Percentiles rank a stretch among this genome's conserved stretches.
These are phyloP conservation scores for Carassius gibelio DNA, from an alignment of 2,113 vertebrate genomes.

Conservation along the genomic window DNA sequence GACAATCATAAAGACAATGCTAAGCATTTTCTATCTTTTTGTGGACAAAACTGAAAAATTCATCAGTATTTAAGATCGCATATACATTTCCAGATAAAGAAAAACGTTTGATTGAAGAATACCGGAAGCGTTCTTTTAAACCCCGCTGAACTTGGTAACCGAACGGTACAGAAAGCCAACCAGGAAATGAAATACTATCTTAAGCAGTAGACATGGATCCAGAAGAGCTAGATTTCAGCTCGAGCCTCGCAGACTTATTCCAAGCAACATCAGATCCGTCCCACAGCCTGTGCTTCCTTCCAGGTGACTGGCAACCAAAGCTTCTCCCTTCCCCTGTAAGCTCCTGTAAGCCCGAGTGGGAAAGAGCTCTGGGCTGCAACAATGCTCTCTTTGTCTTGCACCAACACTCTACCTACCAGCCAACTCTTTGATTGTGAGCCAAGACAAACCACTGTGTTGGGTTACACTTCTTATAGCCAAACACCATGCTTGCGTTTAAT, in stretches of 20 bases:
- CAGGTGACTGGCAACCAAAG: constrained; percentile 74
- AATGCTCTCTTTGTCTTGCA: constrained; percentile 83
- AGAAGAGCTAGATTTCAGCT: neutral
- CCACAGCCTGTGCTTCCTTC: constrained; percentile 59
- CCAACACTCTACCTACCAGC: constrained; percentile 80
- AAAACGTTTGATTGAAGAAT: neutral
- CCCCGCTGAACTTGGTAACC: neutral
- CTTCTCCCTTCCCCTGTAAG: constrained; percentile 65
- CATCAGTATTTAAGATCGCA: neutral
- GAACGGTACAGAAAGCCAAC: constrained; percentile 9
- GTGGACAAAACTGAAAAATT: neutral
- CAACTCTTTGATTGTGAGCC: constrained; percentile 82
- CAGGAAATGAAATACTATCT: constrained; percentile 39
- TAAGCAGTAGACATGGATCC: constrained; percentile 21
- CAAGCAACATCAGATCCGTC: constrained; percentile 38
- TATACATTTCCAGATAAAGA: neutral
- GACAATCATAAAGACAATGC: neutral
- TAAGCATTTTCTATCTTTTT: neutral
- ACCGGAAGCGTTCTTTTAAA: constrained; percentile 14
- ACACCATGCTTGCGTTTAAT: constrained; percentile 86
- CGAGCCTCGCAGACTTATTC: constrained; percentile 28
- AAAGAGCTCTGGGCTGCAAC: constrained; percentile 78
- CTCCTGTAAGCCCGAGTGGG: constrained; percentile 66
- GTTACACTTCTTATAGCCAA: constrained; percentile 86
- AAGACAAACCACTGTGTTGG: constrained; percentile 86